These are phyloP conservation scores for Ifrita kowaldi DNA, from an alignment of 2,113 vertebrate genomes.

Conservation along the genomic window DNA sequence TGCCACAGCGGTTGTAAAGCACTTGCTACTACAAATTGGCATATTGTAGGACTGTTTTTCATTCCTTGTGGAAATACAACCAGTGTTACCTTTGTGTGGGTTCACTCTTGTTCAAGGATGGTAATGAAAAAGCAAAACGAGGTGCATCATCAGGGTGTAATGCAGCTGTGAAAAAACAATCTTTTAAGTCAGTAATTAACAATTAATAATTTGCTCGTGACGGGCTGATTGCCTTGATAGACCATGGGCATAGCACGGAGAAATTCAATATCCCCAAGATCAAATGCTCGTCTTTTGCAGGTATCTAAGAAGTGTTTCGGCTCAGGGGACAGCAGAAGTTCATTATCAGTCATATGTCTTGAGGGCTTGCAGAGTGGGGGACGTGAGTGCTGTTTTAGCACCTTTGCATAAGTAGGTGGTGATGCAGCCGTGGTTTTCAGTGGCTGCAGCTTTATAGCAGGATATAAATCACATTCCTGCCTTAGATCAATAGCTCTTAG, in stretches of 20 bases:
- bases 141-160: background rate
- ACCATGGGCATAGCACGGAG: background rate
- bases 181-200: background rate
- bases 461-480: background rate
- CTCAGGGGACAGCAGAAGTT: background rate
- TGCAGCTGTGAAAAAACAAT: background rate
- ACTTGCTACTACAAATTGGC: background rate
- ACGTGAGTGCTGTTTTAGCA: background rate
- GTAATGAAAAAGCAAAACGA: background rate
- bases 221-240: background rate
- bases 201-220: background rate
- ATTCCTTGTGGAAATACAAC: background rate
- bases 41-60: background rate
- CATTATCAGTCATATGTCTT: background rate
- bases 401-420: background rate
- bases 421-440: background rate
- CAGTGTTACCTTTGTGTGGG: background rate
- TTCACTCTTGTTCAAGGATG: background rate
- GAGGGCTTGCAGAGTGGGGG: background rate
- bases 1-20: background rate
- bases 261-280: background rate
- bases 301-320: background rate
- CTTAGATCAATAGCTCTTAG: background rate
- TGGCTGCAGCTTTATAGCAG: rapidly evolving
- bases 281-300: background rate